Evolutionary conservation across 2,888 invertebrate genomes (phyloP).

Genomic region (Acanthosepion pharaonis): DNA sequence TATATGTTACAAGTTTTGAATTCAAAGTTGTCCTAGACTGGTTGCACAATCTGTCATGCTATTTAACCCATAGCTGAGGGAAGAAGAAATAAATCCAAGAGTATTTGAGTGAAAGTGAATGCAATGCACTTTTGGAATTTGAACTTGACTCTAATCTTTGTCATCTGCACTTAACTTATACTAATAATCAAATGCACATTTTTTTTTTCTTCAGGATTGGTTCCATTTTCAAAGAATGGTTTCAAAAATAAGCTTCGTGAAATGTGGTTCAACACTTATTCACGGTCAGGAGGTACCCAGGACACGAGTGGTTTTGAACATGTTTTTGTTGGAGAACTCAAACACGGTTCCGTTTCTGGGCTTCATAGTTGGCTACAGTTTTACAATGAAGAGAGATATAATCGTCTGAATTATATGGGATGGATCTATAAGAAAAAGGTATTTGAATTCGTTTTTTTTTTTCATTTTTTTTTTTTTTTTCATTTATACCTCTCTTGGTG

Average conservation of each 20-base stretch:
- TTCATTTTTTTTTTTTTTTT: not conserved
- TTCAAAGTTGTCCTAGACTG: too few species aligned
- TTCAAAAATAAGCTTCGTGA: constrained; percentile 61
- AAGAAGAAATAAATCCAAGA: too few species aligned
- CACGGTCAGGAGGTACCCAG: constrained; percentile 67
- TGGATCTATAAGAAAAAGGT: constrained; percentile 57
- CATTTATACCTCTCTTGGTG: too few species aligned
- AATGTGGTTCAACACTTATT: constrained; percentile 82
- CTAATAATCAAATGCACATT: too few species aligned
- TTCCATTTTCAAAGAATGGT: not conserved
- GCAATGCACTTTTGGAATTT: too few species aligned
- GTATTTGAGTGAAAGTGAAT: too few species aligned
- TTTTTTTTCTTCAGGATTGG: not conserved
- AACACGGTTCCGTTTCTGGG: constrained; percentile 83
- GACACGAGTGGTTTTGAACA: constrained; percentile 92
- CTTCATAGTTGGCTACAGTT: constrained; percentile 95
- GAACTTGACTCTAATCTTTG: too few species aligned
- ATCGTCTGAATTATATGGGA: constrained; percentile 60
- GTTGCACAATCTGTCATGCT: too few species aligned
- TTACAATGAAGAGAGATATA: constrained; percentile 81
- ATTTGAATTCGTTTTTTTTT: not conserved
- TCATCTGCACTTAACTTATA: too few species aligned
- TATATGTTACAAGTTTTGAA: too few species aligned
- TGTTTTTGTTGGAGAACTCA: constrained; percentile 90
- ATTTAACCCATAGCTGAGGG: too few species aligned